phyloP scores from a whole-genome alignment of 2,797 vertebrate genomes.

The Periparus ater region DNA sequence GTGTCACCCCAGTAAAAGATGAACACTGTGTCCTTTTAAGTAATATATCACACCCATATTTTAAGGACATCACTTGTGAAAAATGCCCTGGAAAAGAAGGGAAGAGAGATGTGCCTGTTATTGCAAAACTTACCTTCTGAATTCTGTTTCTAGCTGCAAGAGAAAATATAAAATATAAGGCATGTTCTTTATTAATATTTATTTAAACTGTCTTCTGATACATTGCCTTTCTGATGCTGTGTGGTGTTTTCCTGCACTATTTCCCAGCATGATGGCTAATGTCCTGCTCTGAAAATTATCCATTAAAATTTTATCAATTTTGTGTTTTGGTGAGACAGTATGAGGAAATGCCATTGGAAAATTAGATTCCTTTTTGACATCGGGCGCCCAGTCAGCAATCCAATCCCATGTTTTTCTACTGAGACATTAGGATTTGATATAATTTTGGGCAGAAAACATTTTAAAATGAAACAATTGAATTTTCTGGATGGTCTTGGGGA shows the following conservation, averaged over 20 bases:
- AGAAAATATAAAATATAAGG: conserved; percentile 19
- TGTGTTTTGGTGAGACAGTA: conserved; percentile 90
- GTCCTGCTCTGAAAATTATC: conserved; percentile 92
- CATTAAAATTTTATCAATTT: conserved; percentile 98
- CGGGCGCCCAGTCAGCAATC: conserved; percentile 93
- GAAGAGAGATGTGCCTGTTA: not conserved
- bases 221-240: not conserved
- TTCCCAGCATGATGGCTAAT: conserved; percentile 81
- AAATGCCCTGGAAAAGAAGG: not conserved
- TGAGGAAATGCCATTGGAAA: conserved; percentile 97
- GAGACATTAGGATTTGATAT: conserved; percentile 99
- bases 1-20: not conserved
- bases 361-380: conserved; percentile 99
- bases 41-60: not conserved
- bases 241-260: conserved; percentile 77
- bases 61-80: not conserved
- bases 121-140: not conserved
- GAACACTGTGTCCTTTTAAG: not conserved
- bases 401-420: conserved; percentile 97
- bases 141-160: conserved; percentile 42
- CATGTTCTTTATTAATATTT: conserved; percentile 42
- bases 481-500: conserved; percentile 96
- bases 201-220: conserved; percentile 27
- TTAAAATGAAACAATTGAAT: conserved; percentile 99
- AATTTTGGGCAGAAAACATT: conserved; percentile 97